Conservation (phyloP, 2,113 vertebrate species). For the Sylvia atricapilla region DNA sequence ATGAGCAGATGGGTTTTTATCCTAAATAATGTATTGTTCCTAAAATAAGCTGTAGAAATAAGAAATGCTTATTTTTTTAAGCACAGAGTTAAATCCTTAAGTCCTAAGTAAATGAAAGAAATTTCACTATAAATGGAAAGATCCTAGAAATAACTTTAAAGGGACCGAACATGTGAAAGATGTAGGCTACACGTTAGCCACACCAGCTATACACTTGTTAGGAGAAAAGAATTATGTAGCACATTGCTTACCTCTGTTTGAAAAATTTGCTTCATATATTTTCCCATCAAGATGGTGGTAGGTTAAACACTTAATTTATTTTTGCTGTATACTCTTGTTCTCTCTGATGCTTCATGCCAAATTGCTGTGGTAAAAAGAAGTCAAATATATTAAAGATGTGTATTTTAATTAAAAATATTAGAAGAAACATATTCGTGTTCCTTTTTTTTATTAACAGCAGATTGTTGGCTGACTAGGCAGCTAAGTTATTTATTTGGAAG, state of each 20-base stretch:
- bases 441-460: constrained; percentile 50
- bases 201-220: not conserved
- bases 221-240: not conserved
- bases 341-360: constrained; percentile 46
- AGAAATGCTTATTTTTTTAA: not conserved
- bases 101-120: not conserved
- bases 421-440: constrained; percentile 39
- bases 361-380: constrained; percentile 32
- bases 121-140: not conserved
- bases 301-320: constrained; percentile 37
- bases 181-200: not conserved
- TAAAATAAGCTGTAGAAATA: not conserved
- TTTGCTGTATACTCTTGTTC: constrained; percentile 3
- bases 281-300: constrained; percentile 29
- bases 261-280: constrained; percentile 21
- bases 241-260: not conserved
- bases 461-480: constrained; percentile 32
- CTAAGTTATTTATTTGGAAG: constrained; percentile 23
- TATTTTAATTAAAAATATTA: constrained; percentile 67
- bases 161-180: not conserved
- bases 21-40: not conserved
- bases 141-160: not conserved
- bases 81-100: not conserved
- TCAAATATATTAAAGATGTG: constrained; percentile 13
- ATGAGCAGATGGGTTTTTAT: not conserved